These are phyloP conservation scores for Agriopis marginaria DNA, from an alignment of 2,888 invertebrate genomes.

Conservation along the genomic window DNA sequence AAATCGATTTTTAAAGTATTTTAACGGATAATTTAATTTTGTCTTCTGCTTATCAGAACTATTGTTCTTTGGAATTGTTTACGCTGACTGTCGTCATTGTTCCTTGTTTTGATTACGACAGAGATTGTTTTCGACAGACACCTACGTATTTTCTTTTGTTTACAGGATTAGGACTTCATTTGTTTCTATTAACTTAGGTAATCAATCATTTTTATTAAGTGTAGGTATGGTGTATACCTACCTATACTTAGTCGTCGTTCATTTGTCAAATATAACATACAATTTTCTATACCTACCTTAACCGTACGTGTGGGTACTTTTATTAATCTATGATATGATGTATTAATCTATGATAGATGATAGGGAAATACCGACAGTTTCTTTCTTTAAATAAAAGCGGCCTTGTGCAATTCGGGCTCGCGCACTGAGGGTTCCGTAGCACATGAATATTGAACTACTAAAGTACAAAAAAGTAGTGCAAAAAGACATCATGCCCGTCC, in stretches of 20 bases:
- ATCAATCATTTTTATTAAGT: slow-evolving; percentile 19
- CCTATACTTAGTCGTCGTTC: slow-evolving; percentile 2
- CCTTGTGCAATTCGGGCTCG: too few relatives aligned
- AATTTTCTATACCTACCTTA: background rate
- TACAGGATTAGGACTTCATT: slow-evolving; percentile 15
- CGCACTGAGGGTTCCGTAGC: too few relatives aligned
- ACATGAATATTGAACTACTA: too few relatives aligned
- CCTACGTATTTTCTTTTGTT: slow-evolving; percentile 14
- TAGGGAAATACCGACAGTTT: background rate
- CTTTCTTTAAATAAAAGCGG: too few relatives aligned
- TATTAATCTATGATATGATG: background rate
- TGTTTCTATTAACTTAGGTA: slow-evolving; percentile 16
- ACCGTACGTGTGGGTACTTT: background rate
- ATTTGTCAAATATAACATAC: slow-evolving; percentile 1
- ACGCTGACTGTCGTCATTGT: slow-evolving; percentile 12
- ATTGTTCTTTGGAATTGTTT: slow-evolving; percentile 6
- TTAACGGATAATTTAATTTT: slow-evolving; percentile 8
- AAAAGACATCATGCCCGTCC: too few relatives aligned
- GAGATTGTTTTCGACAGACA: slow-evolving; percentile 25
- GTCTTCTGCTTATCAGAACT: slow-evolving; percentile 2
- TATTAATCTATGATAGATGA: background rate
- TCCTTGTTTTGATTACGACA: slow-evolving; percentile 24
- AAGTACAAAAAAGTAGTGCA: too few relatives aligned
- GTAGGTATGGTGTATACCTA: background rate
- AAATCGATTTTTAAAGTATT: background rate